Conservation (phyloP, 2,797 vertebrate species). For the Anguilla marmorata region DNA sequence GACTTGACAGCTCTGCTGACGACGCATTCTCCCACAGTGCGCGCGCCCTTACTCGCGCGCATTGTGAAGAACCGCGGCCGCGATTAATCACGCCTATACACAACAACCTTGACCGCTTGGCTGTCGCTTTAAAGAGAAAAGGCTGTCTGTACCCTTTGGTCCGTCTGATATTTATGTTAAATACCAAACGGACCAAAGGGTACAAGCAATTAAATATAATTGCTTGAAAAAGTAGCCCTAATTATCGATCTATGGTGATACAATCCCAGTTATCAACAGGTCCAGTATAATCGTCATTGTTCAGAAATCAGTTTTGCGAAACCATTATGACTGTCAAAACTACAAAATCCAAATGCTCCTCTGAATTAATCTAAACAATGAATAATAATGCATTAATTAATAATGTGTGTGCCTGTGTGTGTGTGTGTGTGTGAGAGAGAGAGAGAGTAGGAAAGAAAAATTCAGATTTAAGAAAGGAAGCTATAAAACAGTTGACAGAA, state of each 20-base stretch:
- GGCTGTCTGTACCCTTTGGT: background rate
- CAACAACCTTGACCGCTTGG: background rate
- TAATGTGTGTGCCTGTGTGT: too few relatives aligned
- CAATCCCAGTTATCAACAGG: background rate
- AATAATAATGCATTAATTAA: too few relatives aligned
- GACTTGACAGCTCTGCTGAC: constrained; percentile 29
- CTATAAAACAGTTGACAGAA: background rate
- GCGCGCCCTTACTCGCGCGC: background rate
- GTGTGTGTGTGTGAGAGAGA: background rate
- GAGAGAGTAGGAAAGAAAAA: too few relatives aligned
- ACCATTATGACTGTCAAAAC: background rate
- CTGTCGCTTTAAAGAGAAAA: background rate
- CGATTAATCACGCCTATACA: background rate
- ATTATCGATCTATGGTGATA: background rate
- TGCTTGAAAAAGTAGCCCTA: background rate
- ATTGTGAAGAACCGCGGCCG: background rate
- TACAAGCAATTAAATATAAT: too few relatives aligned
- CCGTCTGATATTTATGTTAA: background rate
- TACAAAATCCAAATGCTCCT: background rate
- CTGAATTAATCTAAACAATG: background rate
- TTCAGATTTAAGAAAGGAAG: too few relatives aligned
- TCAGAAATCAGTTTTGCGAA: background rate
- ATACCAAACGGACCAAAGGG: too few relatives aligned
- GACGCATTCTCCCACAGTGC: constrained; percentile 3
- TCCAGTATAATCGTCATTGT: background rate